A percentile compares a stretch with the other conserved stretches of the same genome.
These are phyloP conservation scores for Scyliorhinus canicula DNA, from an alignment of 2,797 vertebrate species.

Conservation along the genomic window DNA sequence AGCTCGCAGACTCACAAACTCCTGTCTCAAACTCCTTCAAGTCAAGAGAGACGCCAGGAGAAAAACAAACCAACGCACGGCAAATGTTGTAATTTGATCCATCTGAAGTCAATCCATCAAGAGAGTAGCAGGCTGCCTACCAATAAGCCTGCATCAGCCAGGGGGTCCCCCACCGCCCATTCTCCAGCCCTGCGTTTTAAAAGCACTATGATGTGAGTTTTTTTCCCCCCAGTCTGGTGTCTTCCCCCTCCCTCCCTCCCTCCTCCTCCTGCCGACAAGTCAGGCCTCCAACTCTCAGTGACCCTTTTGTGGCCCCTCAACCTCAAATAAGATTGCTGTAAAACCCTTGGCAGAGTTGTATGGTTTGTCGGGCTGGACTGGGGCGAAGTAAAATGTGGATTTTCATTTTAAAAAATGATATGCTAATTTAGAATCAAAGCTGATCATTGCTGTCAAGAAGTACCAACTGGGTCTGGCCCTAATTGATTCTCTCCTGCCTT, in stretches of 20 bases:
- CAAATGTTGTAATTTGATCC: slow-evolving; percentile 82
- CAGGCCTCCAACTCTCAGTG: slow-evolving; percentile 55
- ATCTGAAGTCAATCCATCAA: slow-evolving; percentile 69
- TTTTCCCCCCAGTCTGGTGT: slow-evolving; percentile 41
- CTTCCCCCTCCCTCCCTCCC: slow-evolving; percentile 56
- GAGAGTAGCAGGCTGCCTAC: slow-evolving; percentile 56
- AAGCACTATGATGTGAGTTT: slow-evolving; percentile 52
- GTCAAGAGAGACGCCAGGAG: slow-evolving; percentile 52
- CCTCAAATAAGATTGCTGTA: slow-evolving; percentile 56
- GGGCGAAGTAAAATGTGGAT: not conserved
- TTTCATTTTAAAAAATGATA: not conserved
- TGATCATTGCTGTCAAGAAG: slow-evolving; percentile 43
- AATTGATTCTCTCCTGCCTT: not conserved
- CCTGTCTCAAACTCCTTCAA: slow-evolving; percentile 54
- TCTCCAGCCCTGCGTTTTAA: slow-evolving; percentile 44
- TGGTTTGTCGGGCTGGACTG: slow-evolving; percentile 42
- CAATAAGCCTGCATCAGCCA: slow-evolving; percentile 56
- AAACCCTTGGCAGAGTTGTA: slow-evolving; percentile 55
- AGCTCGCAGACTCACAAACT: slow-evolving; percentile 46
- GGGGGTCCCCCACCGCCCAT: slow-evolving; percentile 55
- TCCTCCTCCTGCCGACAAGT: slow-evolving; percentile 51
- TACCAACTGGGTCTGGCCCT: not conserved
- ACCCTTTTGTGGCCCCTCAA: slow-evolving; percentile 56
- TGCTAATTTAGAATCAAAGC: slow-evolving; percentile 35
- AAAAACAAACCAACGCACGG: slow-evolving; percentile 74